phyloP scores from a whole-genome alignment of 2,797 vertebrate genomes.

The Myripristis jacobus region DNA sequence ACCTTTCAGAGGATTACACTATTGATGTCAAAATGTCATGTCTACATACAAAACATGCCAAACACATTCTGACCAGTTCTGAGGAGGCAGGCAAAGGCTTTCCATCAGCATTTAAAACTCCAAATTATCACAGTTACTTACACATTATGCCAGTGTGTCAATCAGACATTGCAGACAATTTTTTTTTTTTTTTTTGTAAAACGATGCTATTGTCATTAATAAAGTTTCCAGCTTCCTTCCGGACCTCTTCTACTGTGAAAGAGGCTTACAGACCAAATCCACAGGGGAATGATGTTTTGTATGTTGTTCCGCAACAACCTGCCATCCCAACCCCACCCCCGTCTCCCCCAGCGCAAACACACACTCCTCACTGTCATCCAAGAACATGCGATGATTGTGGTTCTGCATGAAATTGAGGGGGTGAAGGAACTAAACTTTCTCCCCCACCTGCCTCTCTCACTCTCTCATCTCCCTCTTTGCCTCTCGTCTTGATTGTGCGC shows the following conservation, averaged over 20 bases:
- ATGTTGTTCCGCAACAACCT: too few species aligned
- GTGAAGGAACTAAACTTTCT: slow-evolving; percentile 50
- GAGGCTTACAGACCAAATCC: slow-evolving; percentile 67
- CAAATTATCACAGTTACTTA: slow-evolving; percentile 24
- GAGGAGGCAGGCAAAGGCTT: slow-evolving; percentile 13
- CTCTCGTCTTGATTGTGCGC: slow-evolving; percentile 67
- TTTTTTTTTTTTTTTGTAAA: slow-evolving; percentile 25
- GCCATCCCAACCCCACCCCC: too few species aligned
- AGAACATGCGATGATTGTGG: slow-evolving; percentile 55
- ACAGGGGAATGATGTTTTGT: slow-evolving; percentile 67
- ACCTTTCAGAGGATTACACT: background rate
- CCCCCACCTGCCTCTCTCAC: background rate
- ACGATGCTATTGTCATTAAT: slow-evolving; percentile 64
- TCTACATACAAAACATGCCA: background rate
- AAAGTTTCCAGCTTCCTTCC: slow-evolving; percentile 59
- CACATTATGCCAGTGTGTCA: slow-evolving; percentile 48
- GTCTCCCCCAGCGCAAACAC: slow-evolving; percentile 37
- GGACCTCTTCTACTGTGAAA: slow-evolving; percentile 62
- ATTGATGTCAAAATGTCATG: background rate
- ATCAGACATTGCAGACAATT: slow-evolving; percentile 45
- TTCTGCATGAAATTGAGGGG: slow-evolving; percentile 55
- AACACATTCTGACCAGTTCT: background rate
- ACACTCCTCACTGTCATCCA: slow-evolving; percentile 46
- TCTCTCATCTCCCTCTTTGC: slow-evolving; percentile 5
- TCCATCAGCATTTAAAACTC: slow-evolving; percentile 20